phyloP scores from a whole-genome alignment of 1,140 invertebrate genomes.

The Hyphantria cunea region DNA sequence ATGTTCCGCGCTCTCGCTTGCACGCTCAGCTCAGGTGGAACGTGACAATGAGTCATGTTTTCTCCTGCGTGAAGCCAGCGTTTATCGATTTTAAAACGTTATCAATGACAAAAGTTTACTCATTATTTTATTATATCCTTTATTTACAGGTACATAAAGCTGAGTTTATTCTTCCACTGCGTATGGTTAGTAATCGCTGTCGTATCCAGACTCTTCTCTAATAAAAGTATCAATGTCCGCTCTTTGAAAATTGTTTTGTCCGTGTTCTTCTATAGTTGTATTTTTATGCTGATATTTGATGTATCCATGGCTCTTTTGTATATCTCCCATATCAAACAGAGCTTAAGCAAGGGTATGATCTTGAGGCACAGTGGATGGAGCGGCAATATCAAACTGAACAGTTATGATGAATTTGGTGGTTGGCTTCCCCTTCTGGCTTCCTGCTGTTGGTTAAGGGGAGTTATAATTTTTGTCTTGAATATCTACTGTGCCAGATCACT shows the following conservation, averaged over 20 bases:
- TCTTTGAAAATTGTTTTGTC: slow-evolving; percentile 43
- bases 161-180: slow-evolving; percentile 51
- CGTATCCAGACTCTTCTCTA: slow-evolving; percentile 33
- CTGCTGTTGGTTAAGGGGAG: slow-evolving; percentile 55
- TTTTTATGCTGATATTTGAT: slow-evolving; percentile 56
- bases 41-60: no score
- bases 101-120: no score
- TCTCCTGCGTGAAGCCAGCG: no score
- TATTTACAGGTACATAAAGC: slow-evolving; percentile 54
- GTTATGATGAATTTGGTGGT: slow-evolving; percentile 57
- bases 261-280: slow-evolving; percentile 43
- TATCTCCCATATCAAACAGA: slow-evolving; percentile 64
- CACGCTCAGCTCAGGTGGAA: no score
- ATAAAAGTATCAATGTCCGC: slow-evolving; percentile 25
- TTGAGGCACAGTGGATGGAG: slow-evolving; percentile 69
- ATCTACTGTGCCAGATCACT: slow-evolving; percentile 54
- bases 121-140: slow-evolving; percentile 8
- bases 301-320: slow-evolving; percentile 66
- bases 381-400: slow-evolving; percentile 48
- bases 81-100: no score
- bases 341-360: slow-evolving; percentile 67
- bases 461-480: slow-evolving; percentile 50
- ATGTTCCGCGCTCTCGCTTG: no score
- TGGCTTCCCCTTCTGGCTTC: slow-evolving; percentile 61
- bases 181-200: slow-evolving; percentile 57